phyloP scores from a whole-genome alignment of 2,113 vertebrate genomes.

The Chrysochloris asiatica region DNA sequence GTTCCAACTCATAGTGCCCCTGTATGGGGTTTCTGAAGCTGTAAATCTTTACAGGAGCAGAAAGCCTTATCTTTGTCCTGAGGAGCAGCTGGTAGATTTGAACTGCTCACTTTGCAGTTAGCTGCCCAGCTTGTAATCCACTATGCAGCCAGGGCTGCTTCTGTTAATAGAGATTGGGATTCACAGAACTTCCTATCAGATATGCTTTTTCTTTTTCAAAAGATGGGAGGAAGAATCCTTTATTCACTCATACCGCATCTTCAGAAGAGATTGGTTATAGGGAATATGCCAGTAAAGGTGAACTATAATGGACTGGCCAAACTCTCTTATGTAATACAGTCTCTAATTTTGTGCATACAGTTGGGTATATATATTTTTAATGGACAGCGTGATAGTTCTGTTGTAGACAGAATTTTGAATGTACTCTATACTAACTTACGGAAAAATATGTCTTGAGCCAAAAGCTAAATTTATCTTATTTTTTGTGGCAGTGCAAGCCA shows the following conservation, averaged over 20 bases:
- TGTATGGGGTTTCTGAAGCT: too few species aligned
- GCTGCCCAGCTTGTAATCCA: too few species aligned
- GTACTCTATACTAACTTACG: not conserved
- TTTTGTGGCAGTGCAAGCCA: conserved; percentile 44
- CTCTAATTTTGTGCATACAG: not conserved
- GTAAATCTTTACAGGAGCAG: too few species aligned
- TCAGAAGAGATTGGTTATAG: not conserved
- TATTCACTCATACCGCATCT: not conserved
- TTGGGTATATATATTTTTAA: not conserved
- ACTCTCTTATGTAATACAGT: not conserved
- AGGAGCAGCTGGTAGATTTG: too few species aligned
- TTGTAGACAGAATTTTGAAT: conserved; percentile 28
- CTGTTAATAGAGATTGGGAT: not conserved
- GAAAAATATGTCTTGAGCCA: conserved; percentile 33
- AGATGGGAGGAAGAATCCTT: not conserved
- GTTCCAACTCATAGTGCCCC: too few species aligned
- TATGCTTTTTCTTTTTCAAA: not conserved
- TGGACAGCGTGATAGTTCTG: not conserved
- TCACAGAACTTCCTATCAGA: not conserved
- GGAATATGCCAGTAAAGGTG: not conserved
- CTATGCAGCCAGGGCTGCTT: too few species aligned
- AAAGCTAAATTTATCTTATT: conserved; percentile 50
- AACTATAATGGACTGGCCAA: not conserved
- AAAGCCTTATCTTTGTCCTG: too few species aligned
- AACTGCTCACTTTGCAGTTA: too few species aligned